A percentile compares a stretch with the other conserved stretches of the same genome.
Conservation (phyloP, 2,888 invertebrate species). For the Zygogramma bicolorata region DNA sequence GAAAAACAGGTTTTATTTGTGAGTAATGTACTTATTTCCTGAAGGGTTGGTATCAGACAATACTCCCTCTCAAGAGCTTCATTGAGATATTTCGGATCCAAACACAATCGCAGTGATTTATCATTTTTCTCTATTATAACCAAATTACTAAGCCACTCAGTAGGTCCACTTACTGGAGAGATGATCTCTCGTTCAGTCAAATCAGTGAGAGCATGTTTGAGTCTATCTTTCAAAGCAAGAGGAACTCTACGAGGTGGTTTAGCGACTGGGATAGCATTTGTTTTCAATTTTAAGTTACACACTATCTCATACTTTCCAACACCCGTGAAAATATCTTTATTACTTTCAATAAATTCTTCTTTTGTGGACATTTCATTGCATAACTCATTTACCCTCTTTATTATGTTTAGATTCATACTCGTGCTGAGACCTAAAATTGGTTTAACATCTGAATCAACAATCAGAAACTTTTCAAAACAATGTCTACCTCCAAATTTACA, state of each 20-base stretch:
- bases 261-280: background rate
- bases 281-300: conserved; percentile 4
- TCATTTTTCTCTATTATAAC: conserved; percentile 1
- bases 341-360: no score
- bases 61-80: background rate
- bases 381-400: no score
- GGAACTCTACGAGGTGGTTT: conserved; percentile 5
- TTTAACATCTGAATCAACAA: no score
- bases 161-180: background rate
- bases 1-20: conserved; percentile 19
- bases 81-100: background rate
- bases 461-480: no score
- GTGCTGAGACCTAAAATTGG: no score
- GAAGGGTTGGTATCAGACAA: conserved; percentile 22
- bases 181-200: background rate
- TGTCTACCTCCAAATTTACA: no score
- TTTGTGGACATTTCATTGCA: no score
- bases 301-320: background rate
- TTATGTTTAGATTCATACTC: no score
- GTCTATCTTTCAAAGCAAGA: no score
- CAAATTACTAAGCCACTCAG: conserved; percentile 5
- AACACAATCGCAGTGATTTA: background rate
- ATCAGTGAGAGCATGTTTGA: background rate
- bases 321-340: conserved; percentile 15
- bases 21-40: conserved; percentile 19